A percentile compares a stretch with the other conserved stretches of the same genome.
Conservation (phyloP, 1,140 invertebrate genomes). For the Lamellibrachia luymesi region DNA sequence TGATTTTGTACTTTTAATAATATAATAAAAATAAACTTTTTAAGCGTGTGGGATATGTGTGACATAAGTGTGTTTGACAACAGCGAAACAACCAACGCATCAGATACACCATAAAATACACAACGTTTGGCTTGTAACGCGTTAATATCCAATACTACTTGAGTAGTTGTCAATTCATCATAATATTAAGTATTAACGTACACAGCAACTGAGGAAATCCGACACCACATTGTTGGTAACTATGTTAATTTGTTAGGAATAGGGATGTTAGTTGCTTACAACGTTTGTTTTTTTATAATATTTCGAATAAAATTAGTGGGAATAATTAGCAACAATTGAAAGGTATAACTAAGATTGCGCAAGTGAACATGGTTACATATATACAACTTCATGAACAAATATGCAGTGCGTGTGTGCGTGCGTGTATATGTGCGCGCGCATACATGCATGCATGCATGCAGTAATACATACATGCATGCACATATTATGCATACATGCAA, state of each 20-base stretch:
- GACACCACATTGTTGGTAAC: background rate
- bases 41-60: background rate
- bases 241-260: background rate
- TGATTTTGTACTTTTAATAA: background rate
- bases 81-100: background rate
- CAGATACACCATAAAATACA: background rate
- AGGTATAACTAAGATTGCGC: background rate
- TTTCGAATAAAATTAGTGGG: background rate
- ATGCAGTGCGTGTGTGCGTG: too few species aligned
- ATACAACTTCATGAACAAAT: background rate
- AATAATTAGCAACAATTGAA: background rate
- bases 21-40: too few species aligned
- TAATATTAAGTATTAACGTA: background rate
- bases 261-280: background rate
- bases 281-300: background rate
- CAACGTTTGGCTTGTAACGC: background rate
- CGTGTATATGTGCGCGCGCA: too few species aligned
- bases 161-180: background rate
- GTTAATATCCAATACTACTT: background rate
- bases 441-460: too few species aligned
- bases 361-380: background rate
- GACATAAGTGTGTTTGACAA: background rate
- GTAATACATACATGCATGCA: background rate
- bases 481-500: background rate
- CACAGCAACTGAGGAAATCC: background rate